Evolutionary conservation across 1,140 invertebrate species (phyloP), one percentile per base, ranked within the genome.

Genomic region (Triops cancriformis): DNA sequence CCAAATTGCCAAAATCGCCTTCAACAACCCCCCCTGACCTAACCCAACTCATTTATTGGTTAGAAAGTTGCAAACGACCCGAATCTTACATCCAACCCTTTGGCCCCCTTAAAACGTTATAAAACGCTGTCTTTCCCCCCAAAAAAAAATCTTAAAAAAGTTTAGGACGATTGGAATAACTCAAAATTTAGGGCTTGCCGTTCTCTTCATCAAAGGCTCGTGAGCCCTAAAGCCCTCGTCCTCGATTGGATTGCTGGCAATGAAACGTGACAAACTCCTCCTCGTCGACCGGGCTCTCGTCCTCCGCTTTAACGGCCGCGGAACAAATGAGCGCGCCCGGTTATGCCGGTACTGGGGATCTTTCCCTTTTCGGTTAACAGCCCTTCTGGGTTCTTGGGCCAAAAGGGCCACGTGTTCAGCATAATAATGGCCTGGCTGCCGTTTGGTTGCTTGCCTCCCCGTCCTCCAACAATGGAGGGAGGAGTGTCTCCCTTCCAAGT

Each of bases 41-140:
- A n/a, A n/a, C n/a, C n/a, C n/a, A n/a, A n/a, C 51, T 64, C 51
- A 64, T 64, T 64, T 64, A 64, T 64, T 64, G 51, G 51, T 2
- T 64, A 37, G 51, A 64, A 64, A 64, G 18, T 18, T 23, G 3
- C 51, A 18, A 64, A 23, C 51, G 14, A 5, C 23, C 14, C 51
- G 14, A 64, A 23, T 23, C 23, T 64, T 11, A 64, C 2, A 64
- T 64, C 51, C 51, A 64, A 4, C 51, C 23, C 18, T 64, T 64
- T 18, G 51, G 18, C 10, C 14, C 23, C 4, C 51, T 6, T 18
- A 64, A 37, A 37, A 37, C 31, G 31, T 37, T 37, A 37, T 37
- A 37, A 37, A 37, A 37, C 31, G 31, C 31, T 37, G 10, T 12
- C 18, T 64, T n/a, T n/a, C n/a, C n/a, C n/a, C n/a, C 6, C 14